phyloP scores from a whole-genome alignment of 2,888 invertebrate genomes.

The Spisula subtruncata region DNA sequence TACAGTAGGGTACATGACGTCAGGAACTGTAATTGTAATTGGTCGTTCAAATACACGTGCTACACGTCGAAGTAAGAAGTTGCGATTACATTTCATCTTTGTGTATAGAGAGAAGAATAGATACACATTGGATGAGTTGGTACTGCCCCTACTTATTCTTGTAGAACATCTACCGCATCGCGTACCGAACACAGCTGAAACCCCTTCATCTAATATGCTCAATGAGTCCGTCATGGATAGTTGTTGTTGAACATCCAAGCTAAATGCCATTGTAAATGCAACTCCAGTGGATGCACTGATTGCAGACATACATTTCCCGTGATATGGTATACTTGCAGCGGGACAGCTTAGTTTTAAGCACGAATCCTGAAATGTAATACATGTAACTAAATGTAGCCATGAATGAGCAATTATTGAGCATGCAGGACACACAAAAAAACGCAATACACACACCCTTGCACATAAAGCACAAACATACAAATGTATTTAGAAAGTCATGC shows the following conservation, averaged over 20 bases:
- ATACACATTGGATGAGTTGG: neutral
- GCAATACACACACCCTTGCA: too few species aligned
- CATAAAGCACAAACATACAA: too few species aligned
- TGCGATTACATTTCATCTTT: neutral
- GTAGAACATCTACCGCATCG: neutral
- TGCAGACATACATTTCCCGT: neutral
- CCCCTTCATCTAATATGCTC: neutral
- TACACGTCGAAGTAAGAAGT: neutral
- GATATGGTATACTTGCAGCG: neutral
- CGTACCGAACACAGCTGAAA: neutral
- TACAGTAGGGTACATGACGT: neutral
- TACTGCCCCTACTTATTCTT: neutral
- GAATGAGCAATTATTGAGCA: too few species aligned
- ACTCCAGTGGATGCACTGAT: neutral
- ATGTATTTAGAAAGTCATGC: too few species aligned
- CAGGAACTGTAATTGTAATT: neutral
- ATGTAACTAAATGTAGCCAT: too few species aligned
- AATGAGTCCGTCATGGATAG: neutral
- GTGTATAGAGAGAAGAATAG: neutral
- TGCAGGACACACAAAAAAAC: too few species aligned
- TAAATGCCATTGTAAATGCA: neutral
- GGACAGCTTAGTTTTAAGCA: neutral
- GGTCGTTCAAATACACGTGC: neutral
- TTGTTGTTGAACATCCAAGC: neutral
- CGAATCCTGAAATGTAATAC: neutral